Base-by-base conservation (phyloP, 2,888 invertebrate genomes). In the Leptarthrus brevirostris region DNA sequence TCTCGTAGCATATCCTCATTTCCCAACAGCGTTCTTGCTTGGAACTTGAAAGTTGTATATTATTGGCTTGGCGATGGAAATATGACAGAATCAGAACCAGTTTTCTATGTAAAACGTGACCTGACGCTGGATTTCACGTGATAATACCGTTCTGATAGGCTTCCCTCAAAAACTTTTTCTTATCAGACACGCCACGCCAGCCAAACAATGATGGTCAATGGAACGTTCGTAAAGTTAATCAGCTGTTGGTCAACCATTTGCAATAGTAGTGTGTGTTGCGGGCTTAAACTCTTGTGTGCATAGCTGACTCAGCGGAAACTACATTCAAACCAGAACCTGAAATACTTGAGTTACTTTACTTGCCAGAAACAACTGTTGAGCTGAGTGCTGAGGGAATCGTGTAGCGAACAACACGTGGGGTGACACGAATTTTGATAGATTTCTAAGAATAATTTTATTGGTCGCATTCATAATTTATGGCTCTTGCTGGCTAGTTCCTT, bases 321-420 rank as follows among this genome's bases (percentile, higher is more conserved):
- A 64, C 24, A 64, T 40, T 12, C n/a, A 12, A 5, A 30, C 30
- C 8, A 5, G 30, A 30, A 30, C 8, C 8, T 3, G 3, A 30
- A 8, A 30, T 30, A 30, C 30, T 30, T 40, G n/a, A n/a, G 36
- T 49, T 49, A 47, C n/a, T 14, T 34, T 34, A 14, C 14, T n/a
- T 22, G 69, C 49, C 52, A 69, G 52, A 69, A 69, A 49, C 69
- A 69, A 69, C 69, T 52, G 69, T 69, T 69, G 69, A 69, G 69
- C 52, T 69, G 69, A 69, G 69, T 69, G 52, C n/a, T 14, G 26
- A 69, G 69, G 16, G 30, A 69, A 18, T 52, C 69, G 69, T 52
- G 52, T 34, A 30, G 18, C 52, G 69, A 69, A 44, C 52, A 52
- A 44, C 69, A 69, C 69, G 69, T 69, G 69, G 47, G 40, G 22